Evolutionary conservation across 2,797 vertebrate species (phyloP).

Genomic region (Champsocephalus esox): DNA sequence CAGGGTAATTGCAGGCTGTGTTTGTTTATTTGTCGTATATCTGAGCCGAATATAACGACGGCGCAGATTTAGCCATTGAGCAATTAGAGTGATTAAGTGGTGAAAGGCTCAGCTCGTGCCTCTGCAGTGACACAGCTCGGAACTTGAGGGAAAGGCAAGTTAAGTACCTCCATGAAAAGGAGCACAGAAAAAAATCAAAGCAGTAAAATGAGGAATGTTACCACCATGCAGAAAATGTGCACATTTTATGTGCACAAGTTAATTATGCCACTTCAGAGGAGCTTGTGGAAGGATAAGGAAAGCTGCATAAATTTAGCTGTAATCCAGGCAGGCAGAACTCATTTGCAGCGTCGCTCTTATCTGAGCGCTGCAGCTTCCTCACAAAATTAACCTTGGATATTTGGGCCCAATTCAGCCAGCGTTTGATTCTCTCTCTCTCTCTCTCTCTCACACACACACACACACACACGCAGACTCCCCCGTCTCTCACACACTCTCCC

Average conservation of each 20-base stretch:
- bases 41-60: slow-evolving; percentile 50
- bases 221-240: slow-evolving; percentile 99
- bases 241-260: slow-evolving; percentile 99
- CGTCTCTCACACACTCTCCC: slow-evolving; percentile 52
- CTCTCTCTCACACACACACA: slow-evolving; percentile 56
- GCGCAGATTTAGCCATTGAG: slow-evolving; percentile 59
- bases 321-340: slow-evolving; percentile 99
- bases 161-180: slow-evolving; percentile 91
- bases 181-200: slow-evolving; percentile 85
- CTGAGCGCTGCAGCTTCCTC: slow-evolving; percentile 99
- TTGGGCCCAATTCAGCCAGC: slow-evolving; percentile 99
- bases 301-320: slow-evolving; percentile 99
- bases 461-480: slow-evolving; percentile 50
- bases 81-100: slow-evolving; percentile 72
- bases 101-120: slow-evolving; percentile 69
- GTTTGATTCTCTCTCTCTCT: slow-evolving; percentile 92
- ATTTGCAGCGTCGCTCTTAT: slow-evolving; percentile 99
- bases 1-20: slow-evolving; percentile 38
- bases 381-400: slow-evolving; percentile 99
- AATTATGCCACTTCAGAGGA: slow-evolving; percentile 99
- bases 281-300: slow-evolving; percentile 99
- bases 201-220: slow-evolving; percentile 95
- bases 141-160: slow-evolving; percentile 82
- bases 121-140: slow-evolving; percentile 83
- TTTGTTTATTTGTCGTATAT: slow-evolving; percentile 56